Conservation (phyloP, 2,888 invertebrate genomes). For the Thelaira solivaga region DNA sequence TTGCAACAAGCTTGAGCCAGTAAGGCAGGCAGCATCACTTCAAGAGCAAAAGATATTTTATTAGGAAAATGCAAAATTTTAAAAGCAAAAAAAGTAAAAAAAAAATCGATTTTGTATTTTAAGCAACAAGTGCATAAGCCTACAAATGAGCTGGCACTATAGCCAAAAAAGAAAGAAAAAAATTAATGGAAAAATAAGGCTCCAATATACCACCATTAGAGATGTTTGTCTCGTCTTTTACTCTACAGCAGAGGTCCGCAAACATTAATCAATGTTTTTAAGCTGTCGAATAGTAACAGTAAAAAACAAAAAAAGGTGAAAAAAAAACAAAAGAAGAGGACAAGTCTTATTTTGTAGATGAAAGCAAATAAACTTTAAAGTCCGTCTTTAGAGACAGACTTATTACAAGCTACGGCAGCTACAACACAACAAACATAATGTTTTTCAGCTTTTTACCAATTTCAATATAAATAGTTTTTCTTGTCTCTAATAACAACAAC, state of each 20-base stretch:
- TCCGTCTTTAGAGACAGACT: conserved; percentile 11
- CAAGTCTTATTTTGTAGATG: conserved; percentile 46
- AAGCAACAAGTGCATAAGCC: conserved; percentile 54
- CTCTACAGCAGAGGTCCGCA: conserved; percentile 36
- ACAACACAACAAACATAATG: conserved; percentile 21
- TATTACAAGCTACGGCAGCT: conserved; percentile 30
- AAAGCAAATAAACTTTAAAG: conserved; percentile 33
- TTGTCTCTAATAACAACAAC: not conserved
- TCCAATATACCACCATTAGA: conserved; percentile 26
- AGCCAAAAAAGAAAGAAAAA: not conserved
- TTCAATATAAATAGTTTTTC: conserved; percentile 28
- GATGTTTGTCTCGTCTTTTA: conserved; percentile 25
- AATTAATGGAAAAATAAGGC: conserved; percentile 16
- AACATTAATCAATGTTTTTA: conserved; percentile 63
- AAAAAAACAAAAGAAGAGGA: conserved; percentile 26
- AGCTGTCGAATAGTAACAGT: conserved; percentile 53
- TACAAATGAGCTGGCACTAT: conserved; percentile 59
- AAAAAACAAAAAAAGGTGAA: conserved; percentile 37
- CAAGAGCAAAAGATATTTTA: not conserved
- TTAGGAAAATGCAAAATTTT: conserved; percentile 7
- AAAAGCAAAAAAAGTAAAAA: not conserved
- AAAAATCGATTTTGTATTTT: conserved; percentile 11
- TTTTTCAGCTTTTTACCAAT: conserved; percentile 11
- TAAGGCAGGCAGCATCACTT: not conserved
- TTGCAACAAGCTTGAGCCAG: not conserved